Base-by-base conservation (phyloP, 2,113 vertebrate species). In the Rhea americana region DNA sequence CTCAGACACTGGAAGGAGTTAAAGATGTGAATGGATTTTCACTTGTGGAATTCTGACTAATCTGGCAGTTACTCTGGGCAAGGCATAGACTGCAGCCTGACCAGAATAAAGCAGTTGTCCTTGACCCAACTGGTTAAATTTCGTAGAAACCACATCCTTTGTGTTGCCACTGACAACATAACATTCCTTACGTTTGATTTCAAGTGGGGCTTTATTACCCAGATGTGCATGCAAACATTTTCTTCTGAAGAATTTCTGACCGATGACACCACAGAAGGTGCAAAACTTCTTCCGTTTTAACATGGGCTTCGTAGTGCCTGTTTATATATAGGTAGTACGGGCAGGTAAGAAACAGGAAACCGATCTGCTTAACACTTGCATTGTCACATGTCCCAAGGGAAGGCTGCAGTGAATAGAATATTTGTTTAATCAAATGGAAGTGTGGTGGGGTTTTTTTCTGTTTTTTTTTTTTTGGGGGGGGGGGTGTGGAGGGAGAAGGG, bases 101-200 rank as follows among this genome's bases (percentile, higher is more conserved):
- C 91, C 70, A 90, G 88, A 93, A 90, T 37, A 91, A 90, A 70
- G 45, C 66, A 70, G 51, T 82, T 95, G 85, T 89, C 74, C 79
- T 80, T 74, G 67, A 82, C 39, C 84, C 41, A 91, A 95, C 50
- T 93, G 90, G 93, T 95, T 95, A 93, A 93, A 94, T 92, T 94
- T 93, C 58, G 21, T 70, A 93, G 80, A 96, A 95, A 94, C 93
- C 83, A 94, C 93, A 94, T 95, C 90, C 93, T 93, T 91, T 79
- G 30, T 90, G 94, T 96, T 96, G 89, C 90, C 86, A 87, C 66
- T 89, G 90, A 90, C 88, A 94, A 94, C 93, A 48, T 88, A 96
- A 95, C 91, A 94, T 94, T 94, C 93, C 86, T 93, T 94, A 82
- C 5, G 21, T 95, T 94, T 92, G 45, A 96, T 93, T 96, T 96